phyloP scores from a whole-genome alignment of 2,113 vertebrate genomes.

The Callorhinus ursinus region DNA sequence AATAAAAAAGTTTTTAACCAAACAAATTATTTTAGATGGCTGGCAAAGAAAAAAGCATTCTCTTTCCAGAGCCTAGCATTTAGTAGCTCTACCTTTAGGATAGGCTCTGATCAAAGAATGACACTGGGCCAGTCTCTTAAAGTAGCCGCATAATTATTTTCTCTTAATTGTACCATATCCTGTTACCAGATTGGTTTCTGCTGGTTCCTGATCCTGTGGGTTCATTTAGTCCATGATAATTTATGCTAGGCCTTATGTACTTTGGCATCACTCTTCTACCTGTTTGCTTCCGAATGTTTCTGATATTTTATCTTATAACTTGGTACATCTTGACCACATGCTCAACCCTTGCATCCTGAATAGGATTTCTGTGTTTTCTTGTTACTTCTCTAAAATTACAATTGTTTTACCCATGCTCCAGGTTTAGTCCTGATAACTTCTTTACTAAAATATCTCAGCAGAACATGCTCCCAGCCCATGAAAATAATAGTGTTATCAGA shows the following conservation, averaged over 20 bases:
- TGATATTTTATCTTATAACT: background rate
- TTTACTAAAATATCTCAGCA: constrained; percentile 31
- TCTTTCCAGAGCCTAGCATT: background rate
- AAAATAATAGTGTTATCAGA: background rate
- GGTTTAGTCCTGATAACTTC: background rate
- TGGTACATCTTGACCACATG: background rate
- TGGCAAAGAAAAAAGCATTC: constrained; percentile 31
- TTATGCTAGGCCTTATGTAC: background rate
- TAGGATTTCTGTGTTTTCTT: background rate
- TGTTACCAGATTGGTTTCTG: background rate
- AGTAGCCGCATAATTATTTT: constrained; percentile 30
- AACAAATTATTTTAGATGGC: constrained; percentile 25
- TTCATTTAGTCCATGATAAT: background rate
- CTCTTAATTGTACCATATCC: background rate
- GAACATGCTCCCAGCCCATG: background rate
- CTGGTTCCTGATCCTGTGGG: background rate
- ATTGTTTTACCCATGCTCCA: constrained; percentile 11
- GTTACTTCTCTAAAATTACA: background rate
- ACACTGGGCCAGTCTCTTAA: background rate
- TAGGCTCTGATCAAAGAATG: constrained; percentile 32
- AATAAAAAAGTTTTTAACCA: constrained; percentile 59
- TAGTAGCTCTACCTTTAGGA: constrained; percentile 25
- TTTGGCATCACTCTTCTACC: background rate
- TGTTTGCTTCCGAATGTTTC: background rate
- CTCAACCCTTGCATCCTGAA: background rate